Conservation (phyloP, 2,113 vertebrate genomes). For the Gadus macrocephalus region DNA sequence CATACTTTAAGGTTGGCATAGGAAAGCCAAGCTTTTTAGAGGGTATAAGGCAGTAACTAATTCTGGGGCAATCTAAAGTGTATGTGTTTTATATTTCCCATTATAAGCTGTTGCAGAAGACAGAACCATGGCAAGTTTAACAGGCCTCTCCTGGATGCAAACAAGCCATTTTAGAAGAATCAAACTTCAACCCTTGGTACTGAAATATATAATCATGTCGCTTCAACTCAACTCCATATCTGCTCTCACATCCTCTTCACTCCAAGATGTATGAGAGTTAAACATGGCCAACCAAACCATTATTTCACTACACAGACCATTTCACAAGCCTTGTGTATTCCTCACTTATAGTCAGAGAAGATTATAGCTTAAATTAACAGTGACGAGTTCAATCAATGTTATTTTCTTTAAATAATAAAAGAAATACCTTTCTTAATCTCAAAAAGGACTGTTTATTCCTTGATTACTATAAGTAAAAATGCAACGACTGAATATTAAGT, state of each 20-base stretch:
- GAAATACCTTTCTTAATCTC: neutral
- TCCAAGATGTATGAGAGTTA: neutral
- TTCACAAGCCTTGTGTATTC: neutral
- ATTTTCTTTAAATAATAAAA: neutral
- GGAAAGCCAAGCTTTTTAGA: slow-evolving; percentile 47
- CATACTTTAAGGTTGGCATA: slow-evolving; percentile 51
- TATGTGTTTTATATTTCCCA: slow-evolving; percentile 44
- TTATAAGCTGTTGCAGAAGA: slow-evolving; percentile 13
- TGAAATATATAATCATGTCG: too few relatives aligned
- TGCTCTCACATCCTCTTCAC: too few relatives aligned
- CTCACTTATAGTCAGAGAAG: neutral
- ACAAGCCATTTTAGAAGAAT: slow-evolving; percentile 14
- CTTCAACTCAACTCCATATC: too few relatives aligned
- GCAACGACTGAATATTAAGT: slow-evolving; percentile 44
- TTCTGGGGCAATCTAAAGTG: slow-evolving; percentile 7
- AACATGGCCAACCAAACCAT: neutral
- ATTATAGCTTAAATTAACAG: slow-evolving; percentile 24
- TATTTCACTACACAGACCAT: neutral
- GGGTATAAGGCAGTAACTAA: slow-evolving; percentile 57
- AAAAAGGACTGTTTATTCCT: slow-evolving; percentile 3
- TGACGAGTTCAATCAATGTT: slow-evolving; percentile 2
- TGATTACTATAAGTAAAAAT: slow-evolving; percentile 34
- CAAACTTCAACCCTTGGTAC: neutral
- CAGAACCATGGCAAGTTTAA: slow-evolving; percentile 24
- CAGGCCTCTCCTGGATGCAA: slow-evolving; percentile 32